Conservation (phyloP, 2,797 vertebrate genomes). For the Intellagama lesueurii region DNA sequence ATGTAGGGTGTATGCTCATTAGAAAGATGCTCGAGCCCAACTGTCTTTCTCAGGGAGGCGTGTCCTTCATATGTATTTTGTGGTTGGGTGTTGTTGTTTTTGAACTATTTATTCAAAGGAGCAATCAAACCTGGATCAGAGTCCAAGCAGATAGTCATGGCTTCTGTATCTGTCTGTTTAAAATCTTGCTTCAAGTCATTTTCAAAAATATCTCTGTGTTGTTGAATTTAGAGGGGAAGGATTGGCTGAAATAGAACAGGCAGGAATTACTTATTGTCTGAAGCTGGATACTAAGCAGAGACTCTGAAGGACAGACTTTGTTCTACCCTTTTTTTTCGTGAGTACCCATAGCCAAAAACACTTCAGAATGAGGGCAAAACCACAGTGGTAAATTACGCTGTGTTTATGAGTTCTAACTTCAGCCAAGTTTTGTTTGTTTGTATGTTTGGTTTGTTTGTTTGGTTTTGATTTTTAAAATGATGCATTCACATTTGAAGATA, state of each 20-base stretch:
- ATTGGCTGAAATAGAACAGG: conserved; percentile 44
- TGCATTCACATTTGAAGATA: conserved; percentile 49
- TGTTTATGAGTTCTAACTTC: not conserved
- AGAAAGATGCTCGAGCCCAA: not conserved
- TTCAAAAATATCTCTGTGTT: not conserved
- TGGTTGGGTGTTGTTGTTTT: too few relatives aligned
- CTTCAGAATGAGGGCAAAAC: conserved; percentile 14
- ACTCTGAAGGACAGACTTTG: not conserved
- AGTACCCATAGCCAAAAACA: not conserved
- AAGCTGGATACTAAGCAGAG: not conserved
- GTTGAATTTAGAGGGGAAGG: conserved; percentile 16
- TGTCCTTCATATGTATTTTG: not conserved
- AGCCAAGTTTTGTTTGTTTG: conserved; percentile 45
- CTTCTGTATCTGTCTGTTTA: conserved; percentile 58
- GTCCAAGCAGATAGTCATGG: conserved; percentile 54
- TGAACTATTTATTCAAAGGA: not conserved
- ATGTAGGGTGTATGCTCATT: not conserved
- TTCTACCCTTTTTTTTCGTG: not conserved
- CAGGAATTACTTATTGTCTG: not conserved
- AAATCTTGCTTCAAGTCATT: not conserved
- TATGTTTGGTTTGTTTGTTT: not conserved
- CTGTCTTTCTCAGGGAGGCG: not conserved
- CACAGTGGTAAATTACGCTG: not conserved
- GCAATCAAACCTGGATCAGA: not conserved
- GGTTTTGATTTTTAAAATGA: conserved; percentile 5